A percentile compares a stretch with the other conserved stretches of the same genome.
Evolutionary conservation across 2,113 vertebrate species (phyloP).

Genomic region (Alosa alosa): DNA sequence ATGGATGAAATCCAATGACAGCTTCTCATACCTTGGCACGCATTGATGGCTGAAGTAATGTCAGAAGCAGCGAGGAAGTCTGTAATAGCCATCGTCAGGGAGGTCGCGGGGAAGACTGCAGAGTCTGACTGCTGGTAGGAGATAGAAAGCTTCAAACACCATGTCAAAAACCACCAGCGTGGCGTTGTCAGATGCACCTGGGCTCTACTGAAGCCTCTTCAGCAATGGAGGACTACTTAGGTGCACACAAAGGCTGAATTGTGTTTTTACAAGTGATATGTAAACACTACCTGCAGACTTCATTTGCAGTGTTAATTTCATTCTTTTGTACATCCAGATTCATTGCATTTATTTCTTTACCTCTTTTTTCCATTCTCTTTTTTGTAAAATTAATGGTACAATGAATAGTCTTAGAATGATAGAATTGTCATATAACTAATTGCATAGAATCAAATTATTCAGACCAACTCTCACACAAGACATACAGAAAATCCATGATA

Average conservation of each 20-base stretch:
- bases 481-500: neutral
- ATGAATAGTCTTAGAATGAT: neutral
- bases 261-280: neutral
- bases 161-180: conserved; percentile 66
- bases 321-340: neutral
- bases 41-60: conserved; percentile 68
- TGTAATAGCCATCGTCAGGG: conserved; percentile 66
- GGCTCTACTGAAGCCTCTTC: conserved; percentile 16
- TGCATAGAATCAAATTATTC: neutral
- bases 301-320: no score
- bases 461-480: neutral
- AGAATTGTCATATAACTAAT: neutral
- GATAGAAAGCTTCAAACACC: conserved; percentile 41
- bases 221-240: neutral
- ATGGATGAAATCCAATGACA: conserved; percentile 1
- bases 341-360: neutral
- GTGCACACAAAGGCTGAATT: neutral
- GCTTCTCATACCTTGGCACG: conserved; percentile 69
- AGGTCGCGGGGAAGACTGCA: conserved; percentile 46
- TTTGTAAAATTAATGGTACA: neutral
- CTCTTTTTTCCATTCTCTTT: neutral
- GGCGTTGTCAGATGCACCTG: conserved; percentile 63
- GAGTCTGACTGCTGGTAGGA: conserved; percentile 28
- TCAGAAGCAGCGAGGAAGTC: conserved; percentile 70
- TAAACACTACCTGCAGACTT: neutral